Conservation (phyloP, 2,113 vertebrate species). For the Smithornis capensis region DNA sequence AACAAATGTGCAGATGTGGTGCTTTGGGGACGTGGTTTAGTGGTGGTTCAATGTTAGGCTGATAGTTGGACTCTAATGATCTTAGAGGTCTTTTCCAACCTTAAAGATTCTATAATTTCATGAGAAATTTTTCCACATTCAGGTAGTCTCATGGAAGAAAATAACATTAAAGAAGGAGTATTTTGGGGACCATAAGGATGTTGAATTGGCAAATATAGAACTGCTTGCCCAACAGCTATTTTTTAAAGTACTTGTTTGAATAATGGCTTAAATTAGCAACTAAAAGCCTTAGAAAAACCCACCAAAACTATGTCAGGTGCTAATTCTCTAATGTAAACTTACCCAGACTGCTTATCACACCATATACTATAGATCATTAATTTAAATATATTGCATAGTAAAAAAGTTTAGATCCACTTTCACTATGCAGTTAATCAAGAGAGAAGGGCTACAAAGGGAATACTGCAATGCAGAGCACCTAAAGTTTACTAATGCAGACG, state of each 20-base stretch:
- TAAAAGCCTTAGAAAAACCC: fast-evolving
- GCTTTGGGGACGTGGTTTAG: not conserved
- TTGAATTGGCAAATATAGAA: not conserved
- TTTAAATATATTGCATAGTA: not conserved
- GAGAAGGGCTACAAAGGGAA: not conserved
- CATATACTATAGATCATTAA: not conserved
- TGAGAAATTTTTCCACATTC: not conserved
- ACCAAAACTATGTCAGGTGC: not conserved
- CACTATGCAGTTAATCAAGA: not conserved
- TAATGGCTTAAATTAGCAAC: not conserved
- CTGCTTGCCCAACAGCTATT: not conserved
- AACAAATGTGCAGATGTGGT: not conserved
- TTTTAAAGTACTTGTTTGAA: not conserved
- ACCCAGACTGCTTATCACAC: not conserved
- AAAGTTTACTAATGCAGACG: not conserved
- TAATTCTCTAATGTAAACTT: not conserved
- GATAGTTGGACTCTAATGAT: not conserved
- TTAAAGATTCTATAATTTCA: not conserved
- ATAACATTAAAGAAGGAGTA: not conserved
- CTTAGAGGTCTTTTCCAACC: not conserved
- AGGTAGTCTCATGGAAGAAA: not conserved
- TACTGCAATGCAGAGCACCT: not conserved
- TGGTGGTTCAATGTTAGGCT: too few relatives aligned
- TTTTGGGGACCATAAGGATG: not conserved
- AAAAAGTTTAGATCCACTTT: not conserved